These are phyloP conservation scores for Corythornis cristatus DNA, from an alignment of 2,113 vertebrate genomes.

Conservation along the genomic window DNA sequence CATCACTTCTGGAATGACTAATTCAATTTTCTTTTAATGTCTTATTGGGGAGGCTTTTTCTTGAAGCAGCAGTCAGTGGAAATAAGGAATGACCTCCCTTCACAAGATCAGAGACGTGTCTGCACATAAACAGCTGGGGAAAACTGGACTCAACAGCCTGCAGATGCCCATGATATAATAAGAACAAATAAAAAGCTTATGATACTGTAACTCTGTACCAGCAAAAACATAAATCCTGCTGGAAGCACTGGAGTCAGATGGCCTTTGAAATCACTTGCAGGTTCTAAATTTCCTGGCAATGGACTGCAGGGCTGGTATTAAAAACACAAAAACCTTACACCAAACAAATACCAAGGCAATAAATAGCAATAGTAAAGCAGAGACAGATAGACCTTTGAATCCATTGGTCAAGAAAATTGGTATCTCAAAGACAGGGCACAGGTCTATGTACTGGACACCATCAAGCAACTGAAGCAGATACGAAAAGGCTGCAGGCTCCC, in stretches of 20 bases:
- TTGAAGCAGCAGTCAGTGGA: neutral
- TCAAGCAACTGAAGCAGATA: neutral
- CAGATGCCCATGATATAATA: conserved; percentile 52
- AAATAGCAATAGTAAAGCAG: neutral
- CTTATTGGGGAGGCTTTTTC: neutral
- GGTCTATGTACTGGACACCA: neutral
- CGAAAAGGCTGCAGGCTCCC: rapidly evolving
- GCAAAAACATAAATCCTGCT: conserved; percentile 51
- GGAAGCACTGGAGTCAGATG: conserved; percentile 41
- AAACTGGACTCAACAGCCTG: conserved; percentile 33
- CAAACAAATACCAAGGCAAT: conserved; percentile 38
- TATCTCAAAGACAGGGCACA: neutral
- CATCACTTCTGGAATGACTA: neutral
- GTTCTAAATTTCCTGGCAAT: conserved; percentile 57
- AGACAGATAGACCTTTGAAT: neutral
- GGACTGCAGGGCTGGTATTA: conserved; percentile 35
- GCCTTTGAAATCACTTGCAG: conserved; percentile 56
- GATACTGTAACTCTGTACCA: conserved; percentile 54
- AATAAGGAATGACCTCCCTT: conserved; percentile 18
- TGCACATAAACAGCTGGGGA: conserved; percentile 53
- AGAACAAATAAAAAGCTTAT: conserved; percentile 68
- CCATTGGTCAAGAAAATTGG: neutral
- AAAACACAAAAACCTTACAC: conserved; percentile 27
- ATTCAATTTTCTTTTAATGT: conserved; percentile 36
- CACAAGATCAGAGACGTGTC: neutral